Conservation (phyloP, 1,140 invertebrate species). For the Agraylea sexmaculata region DNA sequence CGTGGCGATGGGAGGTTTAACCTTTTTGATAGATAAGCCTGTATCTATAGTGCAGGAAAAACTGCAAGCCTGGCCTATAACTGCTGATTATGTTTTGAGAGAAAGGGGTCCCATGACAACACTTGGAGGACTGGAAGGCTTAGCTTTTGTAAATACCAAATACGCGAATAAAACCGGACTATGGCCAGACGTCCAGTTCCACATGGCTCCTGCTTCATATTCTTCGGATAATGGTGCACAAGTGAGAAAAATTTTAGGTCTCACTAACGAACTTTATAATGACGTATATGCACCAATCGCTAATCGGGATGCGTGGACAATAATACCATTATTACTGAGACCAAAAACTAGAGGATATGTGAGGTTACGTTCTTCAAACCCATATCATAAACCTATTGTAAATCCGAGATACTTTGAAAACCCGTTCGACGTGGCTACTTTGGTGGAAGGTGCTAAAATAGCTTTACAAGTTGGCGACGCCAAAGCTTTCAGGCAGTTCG, state of each 20-base stretch:
- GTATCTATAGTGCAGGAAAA: slow-evolving; percentile 70
- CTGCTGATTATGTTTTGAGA: slow-evolving; percentile 65
- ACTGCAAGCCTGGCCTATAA: slow-evolving; percentile 59
- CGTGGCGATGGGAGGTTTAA: slow-evolving; percentile 68
- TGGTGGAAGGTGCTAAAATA: slow-evolving; percentile 74
- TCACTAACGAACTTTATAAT: slow-evolving; percentile 72
- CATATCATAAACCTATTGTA: slow-evolving; percentile 73
- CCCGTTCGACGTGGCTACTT: slow-evolving; percentile 57
- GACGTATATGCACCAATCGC: slow-evolving; percentile 63
- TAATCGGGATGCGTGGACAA: slow-evolving; percentile 68
- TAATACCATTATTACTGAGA: slow-evolving; percentile 68
- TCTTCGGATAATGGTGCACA: slow-evolving; percentile 65
- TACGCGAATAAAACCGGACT: slow-evolving; percentile 59
- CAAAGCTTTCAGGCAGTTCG: slow-evolving; percentile 68
- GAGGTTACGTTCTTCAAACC: slow-evolving; percentile 61
- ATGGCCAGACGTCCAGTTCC: slow-evolving; percentile 77
- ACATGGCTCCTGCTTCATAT: slow-evolving; percentile 76
- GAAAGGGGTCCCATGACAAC: slow-evolving; percentile 74
- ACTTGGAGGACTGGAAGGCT: slow-evolving; percentile 70
- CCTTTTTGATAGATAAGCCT: slow-evolving; percentile 61
- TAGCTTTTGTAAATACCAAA: slow-evolving; percentile 74
- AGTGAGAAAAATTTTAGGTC: slow-evolving; percentile 64
- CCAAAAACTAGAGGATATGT: slow-evolving; percentile 72
- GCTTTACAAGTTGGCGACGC: slow-evolving; percentile 59
- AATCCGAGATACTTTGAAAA: slow-evolving; percentile 82